Evolutionary conservation across 2,888 invertebrate species (phyloP).

Genomic region (Macrosiphum euphorbiae): DNA sequence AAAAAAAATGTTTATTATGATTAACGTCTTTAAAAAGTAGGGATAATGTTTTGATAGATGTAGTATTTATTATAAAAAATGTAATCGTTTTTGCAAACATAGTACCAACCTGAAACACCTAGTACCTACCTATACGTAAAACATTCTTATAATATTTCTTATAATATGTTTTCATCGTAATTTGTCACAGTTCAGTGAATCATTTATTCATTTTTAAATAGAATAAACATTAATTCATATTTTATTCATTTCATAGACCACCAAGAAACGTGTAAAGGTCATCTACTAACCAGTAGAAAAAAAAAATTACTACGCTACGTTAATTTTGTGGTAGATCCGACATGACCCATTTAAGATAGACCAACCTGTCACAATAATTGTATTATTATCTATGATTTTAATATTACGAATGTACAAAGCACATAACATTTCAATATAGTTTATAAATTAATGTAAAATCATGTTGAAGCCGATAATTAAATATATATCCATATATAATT

Average conservation of each 20-base stretch:
- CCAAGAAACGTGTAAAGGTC: constrained; percentile 44
- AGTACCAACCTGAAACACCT: no score
- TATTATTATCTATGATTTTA: background rate
- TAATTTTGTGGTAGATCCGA: constrained; percentile 26
- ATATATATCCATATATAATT: background rate
- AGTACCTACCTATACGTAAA: no score
- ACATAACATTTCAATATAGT: background rate
- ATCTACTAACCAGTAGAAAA: background rate
- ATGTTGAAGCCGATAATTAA: background rate
- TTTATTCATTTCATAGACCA: constrained; percentile 22
- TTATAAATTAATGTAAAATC: background rate
- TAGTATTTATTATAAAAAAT: background rate
- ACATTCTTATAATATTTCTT: background rate
- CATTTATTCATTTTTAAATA: constrained; percentile 15
- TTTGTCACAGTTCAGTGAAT: constrained; percentile 19
- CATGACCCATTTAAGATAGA: constrained; percentile 16
- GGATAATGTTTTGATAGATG: background rate
- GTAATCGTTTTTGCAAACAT: background rate
- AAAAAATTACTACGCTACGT: background rate
- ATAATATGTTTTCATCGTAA: background rate
- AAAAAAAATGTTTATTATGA: background rate
- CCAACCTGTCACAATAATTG: background rate
- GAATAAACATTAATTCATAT: background rate
- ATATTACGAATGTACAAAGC: background rate
- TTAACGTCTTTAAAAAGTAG: background rate